These are phyloP conservation scores for Anas georgica DNA, from an alignment of 2,797 vertebrate species.

Conservation along the genomic window DNA sequence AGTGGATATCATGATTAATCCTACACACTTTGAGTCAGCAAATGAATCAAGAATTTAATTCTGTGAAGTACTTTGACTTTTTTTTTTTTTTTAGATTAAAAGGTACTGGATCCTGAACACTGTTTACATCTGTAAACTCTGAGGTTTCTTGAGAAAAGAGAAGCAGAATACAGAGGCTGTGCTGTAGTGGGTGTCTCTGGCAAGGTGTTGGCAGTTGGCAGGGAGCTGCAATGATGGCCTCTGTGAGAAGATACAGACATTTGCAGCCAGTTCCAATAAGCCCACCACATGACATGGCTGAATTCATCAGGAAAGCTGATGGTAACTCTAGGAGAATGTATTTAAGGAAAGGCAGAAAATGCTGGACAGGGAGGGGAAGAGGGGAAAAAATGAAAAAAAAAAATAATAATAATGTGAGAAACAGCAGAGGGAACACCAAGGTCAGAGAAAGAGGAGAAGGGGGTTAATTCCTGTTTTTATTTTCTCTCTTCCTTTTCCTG, in stretches of 20 bases:
- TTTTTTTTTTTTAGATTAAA: not conserved
- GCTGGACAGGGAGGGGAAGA: not conserved
- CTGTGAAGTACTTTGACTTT: not conserved
- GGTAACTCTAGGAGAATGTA: not conserved
- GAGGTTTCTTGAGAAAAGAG: not conserved
- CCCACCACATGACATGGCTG: accelerated
- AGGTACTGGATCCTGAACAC: not conserved
- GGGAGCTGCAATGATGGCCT: not conserved
- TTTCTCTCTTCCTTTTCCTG: not conserved
- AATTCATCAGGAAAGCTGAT: not conserved
- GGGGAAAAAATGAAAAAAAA: not conserved
- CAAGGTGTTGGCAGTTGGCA: not conserved
- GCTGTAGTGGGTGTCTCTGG: not conserved
- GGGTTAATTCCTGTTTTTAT: not conserved
- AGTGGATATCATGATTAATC: not conserved
- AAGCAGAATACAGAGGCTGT: not conserved
- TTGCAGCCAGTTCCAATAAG: not conserved
- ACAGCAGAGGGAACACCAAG: not conserved
- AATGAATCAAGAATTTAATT: not conserved
- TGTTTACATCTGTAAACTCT: not conserved
- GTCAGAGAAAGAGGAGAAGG: not conserved
- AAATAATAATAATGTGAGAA: not conserved
- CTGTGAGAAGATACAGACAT: not conserved
- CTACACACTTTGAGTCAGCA: not conserved
- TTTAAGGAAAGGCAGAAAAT: not conserved